Evolutionary conservation across 2,797 vertebrate genomes (phyloP).

Genomic region (Hoplostethus mediterraneus): DNA sequence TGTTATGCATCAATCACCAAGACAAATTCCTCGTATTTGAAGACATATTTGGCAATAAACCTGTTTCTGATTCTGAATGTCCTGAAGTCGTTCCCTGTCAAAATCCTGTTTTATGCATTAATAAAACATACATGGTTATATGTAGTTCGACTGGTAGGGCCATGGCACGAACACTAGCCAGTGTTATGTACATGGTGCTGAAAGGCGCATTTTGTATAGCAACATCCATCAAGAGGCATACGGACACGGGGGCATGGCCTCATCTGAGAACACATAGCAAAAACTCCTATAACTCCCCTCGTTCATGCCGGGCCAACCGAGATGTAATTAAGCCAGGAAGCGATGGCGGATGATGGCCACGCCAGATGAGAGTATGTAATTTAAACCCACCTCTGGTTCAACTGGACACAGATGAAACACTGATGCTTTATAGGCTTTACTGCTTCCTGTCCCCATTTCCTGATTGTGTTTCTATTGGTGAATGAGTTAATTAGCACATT

Average conservation of each 20-base stretch:
- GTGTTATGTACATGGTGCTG: background rate
- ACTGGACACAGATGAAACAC: conserved; percentile 1
- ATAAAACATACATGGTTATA: too few species aligned
- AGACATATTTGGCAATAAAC: too few species aligned
- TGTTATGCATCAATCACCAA: too few species aligned
- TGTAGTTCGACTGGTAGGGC: too few species aligned
- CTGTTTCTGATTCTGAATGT: too few species aligned
- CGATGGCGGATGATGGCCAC: background rate
- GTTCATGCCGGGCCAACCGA: background rate
- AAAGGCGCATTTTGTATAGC: too few species aligned
- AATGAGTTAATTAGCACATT: background rate
- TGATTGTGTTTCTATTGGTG: background rate
- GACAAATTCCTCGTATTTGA: too few species aligned
- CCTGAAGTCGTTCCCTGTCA: too few species aligned
- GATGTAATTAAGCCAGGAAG: conserved; percentile 2
- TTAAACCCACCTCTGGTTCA: conserved; percentile 13
- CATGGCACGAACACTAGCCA: too few species aligned
- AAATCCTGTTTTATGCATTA: too few species aligned
- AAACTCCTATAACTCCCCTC: background rate
- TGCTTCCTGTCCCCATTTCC: background rate
- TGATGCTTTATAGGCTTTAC: background rate
- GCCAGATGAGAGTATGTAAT: background rate
- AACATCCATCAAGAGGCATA: background rate
- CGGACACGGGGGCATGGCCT: background rate
- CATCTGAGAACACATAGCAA: background rate